phyloP scores from a whole-genome alignment of 2,797 vertebrate species.

The Silurus aristotelis region DNA sequence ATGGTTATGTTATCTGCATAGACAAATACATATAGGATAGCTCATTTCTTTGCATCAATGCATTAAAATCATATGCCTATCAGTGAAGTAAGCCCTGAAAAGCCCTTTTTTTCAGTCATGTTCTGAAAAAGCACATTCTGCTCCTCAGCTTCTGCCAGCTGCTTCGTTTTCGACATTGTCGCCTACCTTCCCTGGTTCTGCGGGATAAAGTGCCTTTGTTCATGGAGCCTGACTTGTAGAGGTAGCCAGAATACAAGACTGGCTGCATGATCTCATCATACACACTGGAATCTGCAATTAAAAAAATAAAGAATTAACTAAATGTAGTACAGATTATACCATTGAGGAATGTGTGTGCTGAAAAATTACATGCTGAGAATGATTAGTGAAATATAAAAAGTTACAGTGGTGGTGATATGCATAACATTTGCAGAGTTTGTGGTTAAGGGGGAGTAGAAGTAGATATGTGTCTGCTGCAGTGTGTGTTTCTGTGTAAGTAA shows the following conservation, averaged over 20 bases:
- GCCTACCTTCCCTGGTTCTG: conserved; percentile 81
- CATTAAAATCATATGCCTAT: conserved; percentile 10
- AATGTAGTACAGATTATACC: not conserved
- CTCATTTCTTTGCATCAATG: not conserved
- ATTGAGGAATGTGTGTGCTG: not conserved
- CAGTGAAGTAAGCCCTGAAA: conserved; percentile 13
- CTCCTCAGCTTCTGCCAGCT: conserved; percentile 52
- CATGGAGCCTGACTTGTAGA: conserved; percentile 76
- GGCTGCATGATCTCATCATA: conserved; percentile 94
- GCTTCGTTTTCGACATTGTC: conserved; percentile 34
- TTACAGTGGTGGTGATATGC: not conserved
- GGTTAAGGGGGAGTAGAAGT: not conserved
- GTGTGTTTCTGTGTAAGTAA: not conserved
- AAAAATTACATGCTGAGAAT: conserved; percentile 1
- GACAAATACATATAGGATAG: not conserved
- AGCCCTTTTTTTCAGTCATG: conserved; percentile 13
- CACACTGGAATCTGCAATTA: conserved; percentile 72
- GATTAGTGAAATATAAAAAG: not conserved
- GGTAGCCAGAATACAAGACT: conserved; percentile 81
- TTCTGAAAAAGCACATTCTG: conserved; percentile 42
- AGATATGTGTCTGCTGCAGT: not conserved
- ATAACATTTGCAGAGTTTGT: not conserved
- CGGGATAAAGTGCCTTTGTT: conserved; percentile 73
- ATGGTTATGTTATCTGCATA: not conserved
- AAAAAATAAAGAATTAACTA: not conserved